Percentiles rank a stretch among this genome's conserved stretches.
phyloP scores from a whole-genome alignment of 2,797 vertebrate species.

The Scolopax bukidnonensis region DNA sequence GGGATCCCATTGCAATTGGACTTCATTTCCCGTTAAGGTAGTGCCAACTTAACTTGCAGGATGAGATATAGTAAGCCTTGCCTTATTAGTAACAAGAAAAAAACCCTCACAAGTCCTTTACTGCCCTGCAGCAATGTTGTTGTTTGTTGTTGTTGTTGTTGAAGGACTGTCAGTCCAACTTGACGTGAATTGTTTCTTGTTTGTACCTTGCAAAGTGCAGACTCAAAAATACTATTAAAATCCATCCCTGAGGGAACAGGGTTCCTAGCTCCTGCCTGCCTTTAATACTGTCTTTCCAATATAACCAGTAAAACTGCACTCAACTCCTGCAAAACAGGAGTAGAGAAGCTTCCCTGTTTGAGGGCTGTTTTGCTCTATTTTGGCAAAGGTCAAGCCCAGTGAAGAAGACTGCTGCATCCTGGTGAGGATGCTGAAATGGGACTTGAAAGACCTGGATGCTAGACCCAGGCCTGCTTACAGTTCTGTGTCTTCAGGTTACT shows the following conservation, averaged over 20 bases:
- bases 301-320: not conserved
- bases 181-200: not conserved
- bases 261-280: not conserved
- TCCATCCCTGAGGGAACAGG: not conserved
- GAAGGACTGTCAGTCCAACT: not conserved
- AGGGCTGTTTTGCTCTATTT: not conserved
- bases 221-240: not conserved
- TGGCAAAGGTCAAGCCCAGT: not conserved
- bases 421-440: not conserved
- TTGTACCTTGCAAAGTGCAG: not conserved
- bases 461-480: not conserved
- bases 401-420: not conserved
- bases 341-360: not conserved
- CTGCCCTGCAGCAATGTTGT: not conserved
- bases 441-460: not conserved
- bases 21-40: not conserved
- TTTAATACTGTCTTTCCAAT: not conserved
- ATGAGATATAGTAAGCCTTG: not conserved
- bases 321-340: not conserved
- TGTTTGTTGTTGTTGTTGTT: not conserved
- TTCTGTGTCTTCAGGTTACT: not conserved
- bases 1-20: not conserved
- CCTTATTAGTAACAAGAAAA: not conserved
- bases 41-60: rapidly evolving
- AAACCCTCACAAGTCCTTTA: not conserved